A percentile compares a stretch with the other conserved stretches of the same genome.
phyloP scores from a whole-genome alignment of 2,888 invertebrate genomes.

The Lycocerus yunnanus region DNA sequence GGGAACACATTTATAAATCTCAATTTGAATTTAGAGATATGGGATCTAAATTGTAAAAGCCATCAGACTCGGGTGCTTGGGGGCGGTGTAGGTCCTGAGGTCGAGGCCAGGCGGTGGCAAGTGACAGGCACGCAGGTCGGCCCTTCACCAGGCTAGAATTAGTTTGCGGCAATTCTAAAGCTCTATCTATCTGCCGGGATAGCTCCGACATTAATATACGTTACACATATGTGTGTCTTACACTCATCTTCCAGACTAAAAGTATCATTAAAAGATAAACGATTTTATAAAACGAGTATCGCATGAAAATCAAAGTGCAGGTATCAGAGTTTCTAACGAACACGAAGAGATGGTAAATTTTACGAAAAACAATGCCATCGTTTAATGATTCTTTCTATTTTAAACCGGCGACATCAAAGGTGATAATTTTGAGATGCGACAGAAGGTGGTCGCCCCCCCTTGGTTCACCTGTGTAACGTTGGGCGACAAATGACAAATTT shows the following conservation, averaged over 20 bases:
- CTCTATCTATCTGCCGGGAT: conserved; percentile 40
- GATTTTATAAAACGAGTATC: conserved; percentile 15
- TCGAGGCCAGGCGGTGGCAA: conserved; percentile 56
- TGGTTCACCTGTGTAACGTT: conserved; percentile 39
- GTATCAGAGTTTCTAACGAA: conserved; percentile 3
- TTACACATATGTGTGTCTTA: conserved; percentile 23
- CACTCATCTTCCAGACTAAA: conserved; percentile 19
- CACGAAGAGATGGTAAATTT: conserved; percentile 9
- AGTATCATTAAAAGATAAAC: conserved; percentile 25
- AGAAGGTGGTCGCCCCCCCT: conserved; percentile 48
- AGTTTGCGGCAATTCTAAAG: conserved; percentile 45
- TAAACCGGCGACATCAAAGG: conserved; percentile 48
- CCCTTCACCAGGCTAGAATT: conserved; percentile 53
- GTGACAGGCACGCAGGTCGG: conserved; percentile 57
- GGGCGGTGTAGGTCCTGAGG: conserved; percentile 54
- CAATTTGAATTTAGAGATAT: conserved; percentile 54
- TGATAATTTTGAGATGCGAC: conserved; percentile 47
- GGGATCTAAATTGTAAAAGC: conserved; percentile 52
- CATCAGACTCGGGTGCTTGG: conserved; percentile 50
- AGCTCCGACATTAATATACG: conserved; percentile 42
- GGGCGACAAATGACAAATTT: conserved; percentile 53
- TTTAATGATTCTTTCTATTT: conserved; percentile 27
- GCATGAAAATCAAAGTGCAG: conserved; percentile 14
- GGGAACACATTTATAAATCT: conserved; percentile 44
- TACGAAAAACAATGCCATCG: conserved; percentile 13